These are phyloP conservation scores for Tragelaphus oryx DNA, from an alignment of 2,797 vertebrate species.

Conservation along the genomic window DNA sequence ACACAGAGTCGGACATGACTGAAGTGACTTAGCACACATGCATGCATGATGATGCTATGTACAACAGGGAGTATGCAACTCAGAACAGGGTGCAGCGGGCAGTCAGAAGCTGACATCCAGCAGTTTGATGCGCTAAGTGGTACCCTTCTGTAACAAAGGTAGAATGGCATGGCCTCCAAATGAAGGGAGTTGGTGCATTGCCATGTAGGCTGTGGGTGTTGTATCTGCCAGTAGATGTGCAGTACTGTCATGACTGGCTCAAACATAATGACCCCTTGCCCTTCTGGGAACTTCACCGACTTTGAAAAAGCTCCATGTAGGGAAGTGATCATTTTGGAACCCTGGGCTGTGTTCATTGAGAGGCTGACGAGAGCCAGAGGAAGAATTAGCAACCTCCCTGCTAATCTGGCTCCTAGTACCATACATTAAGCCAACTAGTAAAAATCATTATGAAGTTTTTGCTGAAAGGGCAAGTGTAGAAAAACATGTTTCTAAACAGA, in stretches of 20 bases:
- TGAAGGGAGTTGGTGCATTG: not conserved
- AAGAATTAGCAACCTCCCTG: conserved; percentile 67
- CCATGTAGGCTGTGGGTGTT: not conserved
- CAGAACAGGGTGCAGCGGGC: not conserved
- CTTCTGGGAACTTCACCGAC: conserved; percentile 41
- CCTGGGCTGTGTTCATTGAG: conserved; percentile 32
- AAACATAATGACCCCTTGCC: conserved; percentile 3
- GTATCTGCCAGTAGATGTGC: not conserved
- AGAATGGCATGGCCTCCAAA: not conserved
- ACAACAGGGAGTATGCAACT: not conserved
- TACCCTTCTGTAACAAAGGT: not conserved
- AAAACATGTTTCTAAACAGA: conserved; percentile 73
- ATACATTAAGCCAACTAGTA: conserved; percentile 68
- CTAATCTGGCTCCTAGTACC: conserved; percentile 55
- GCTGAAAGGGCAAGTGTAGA: conserved; percentile 66
- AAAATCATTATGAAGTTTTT: conserved; percentile 71
- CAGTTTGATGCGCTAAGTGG: rapidly evolving
- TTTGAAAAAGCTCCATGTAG: conserved; percentile 41
- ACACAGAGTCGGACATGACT: not conserved
- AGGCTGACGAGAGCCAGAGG: conserved; percentile 48
- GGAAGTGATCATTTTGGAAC: conserved; percentile 56
- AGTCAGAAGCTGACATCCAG: not conserved
- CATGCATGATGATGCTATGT: not conserved
- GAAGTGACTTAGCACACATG: not conserved
- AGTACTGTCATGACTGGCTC: not conserved